These are phyloP conservation scores for Cheirogaleus medius DNA, from an alignment of 2,113 vertebrate species.

Conservation along the genomic window DNA sequence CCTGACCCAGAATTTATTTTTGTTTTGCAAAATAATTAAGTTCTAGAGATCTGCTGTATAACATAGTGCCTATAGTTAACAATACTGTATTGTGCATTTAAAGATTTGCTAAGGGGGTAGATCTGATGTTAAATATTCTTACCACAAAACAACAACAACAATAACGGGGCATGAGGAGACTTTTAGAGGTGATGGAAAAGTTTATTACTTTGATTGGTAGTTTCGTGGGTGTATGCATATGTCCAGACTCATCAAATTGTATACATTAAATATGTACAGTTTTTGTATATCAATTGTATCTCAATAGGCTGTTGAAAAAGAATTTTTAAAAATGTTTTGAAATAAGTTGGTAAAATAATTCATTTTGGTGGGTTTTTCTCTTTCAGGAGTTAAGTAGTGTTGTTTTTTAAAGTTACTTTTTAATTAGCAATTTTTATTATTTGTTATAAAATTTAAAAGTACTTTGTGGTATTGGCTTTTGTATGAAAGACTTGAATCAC, in stretches of 20 bases:
- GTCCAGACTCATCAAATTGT: neutral
- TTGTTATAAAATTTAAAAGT: constrained; percentile 35
- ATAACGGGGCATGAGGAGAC: neutral
- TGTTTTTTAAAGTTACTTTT: constrained; percentile 43
- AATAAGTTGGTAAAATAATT: constrained; percentile 37
- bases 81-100: neutral
- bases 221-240: neutral
- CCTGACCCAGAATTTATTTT: neutral
- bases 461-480: constrained; percentile 24
- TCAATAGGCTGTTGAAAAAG: neutral
- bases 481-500: neutral
- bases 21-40: neutral
- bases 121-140: neutral
- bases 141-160: neutral
- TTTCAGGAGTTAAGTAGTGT: constrained; percentile 1
- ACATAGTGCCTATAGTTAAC: neutral
- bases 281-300: neutral
- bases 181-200: neutral
- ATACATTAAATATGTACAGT: neutral
- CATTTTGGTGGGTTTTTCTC: neutral
- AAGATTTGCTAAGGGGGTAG: neutral
- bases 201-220: neutral
- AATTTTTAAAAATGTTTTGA: neutral
- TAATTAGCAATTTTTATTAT: neutral
- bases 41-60: neutral